Percentiles rank a stretch among this genome's conserved stretches.
phyloP scores from a whole-genome alignment of 2,797 vertebrate genomes.

The Halcyon badia region DNA sequence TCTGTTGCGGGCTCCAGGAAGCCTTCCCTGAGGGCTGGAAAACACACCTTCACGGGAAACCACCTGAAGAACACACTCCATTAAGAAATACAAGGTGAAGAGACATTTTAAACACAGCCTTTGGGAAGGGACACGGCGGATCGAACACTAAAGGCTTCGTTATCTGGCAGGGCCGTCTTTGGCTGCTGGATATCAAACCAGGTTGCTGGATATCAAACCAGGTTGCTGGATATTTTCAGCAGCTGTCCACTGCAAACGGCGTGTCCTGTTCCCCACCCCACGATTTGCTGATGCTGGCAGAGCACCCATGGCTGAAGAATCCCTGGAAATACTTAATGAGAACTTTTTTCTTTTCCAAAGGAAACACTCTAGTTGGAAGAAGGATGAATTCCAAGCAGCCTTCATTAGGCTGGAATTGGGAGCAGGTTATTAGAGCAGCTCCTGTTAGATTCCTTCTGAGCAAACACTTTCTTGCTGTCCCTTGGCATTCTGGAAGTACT shows the following conservation, averaged over 20 bases:
- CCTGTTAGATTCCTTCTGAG: constrained; percentile 5
- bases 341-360: background rate
- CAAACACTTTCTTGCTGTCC: background rate
- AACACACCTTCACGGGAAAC: background rate
- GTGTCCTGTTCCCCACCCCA: background rate
- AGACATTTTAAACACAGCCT: background rate
- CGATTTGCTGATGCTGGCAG: accelerated
- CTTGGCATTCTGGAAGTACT: background rate
- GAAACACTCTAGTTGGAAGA: background rate
- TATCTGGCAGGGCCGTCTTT: background rate
- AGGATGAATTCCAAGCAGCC: background rate
- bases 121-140: background rate
- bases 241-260: background rate
- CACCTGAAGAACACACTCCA: background rate
- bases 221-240: background rate
- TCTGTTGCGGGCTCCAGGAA: background rate
- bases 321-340: background rate
- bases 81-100: background rate
- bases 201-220: background rate
- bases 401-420: constrained; percentile 1
- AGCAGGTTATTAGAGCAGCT: constrained; percentile 42
- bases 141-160: background rate
- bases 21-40: background rate
- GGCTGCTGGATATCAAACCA: background rate
- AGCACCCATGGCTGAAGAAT: background rate